Base-by-base conservation (phyloP, 2,888 invertebrate genomes). In the Hipparchia sbordonii region DNA sequence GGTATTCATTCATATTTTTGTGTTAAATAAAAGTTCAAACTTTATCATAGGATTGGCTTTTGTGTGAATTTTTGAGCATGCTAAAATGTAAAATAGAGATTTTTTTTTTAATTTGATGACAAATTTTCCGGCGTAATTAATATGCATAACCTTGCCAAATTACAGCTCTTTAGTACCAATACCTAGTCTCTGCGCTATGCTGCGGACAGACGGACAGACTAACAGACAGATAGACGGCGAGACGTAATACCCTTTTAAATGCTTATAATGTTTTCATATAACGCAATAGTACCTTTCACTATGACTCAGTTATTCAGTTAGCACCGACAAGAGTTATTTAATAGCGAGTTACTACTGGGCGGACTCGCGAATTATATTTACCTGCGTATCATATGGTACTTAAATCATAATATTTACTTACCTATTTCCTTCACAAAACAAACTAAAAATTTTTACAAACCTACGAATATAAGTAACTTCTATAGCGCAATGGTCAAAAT, bases 301-400 rank as follows among this genome's bases (percentile, higher is more conserved):
- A 48, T 67, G 67, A 67, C 48, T 67, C 67, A 67, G 67, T 67
- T 67, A 67, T 23, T 67, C 67, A 67, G 67, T 67, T 67, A 59
- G 59, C 59, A 48, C 46, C 33, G 48, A 48, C 59, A 48, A 48
- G 67, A 46, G 45, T 54, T 54, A 54, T 67, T 67, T 46, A 67
- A 59, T 33, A 13, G 46, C 13, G 57, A 67, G 67, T 67, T 67
- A 59, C 48, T 59, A 59, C 59, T 59, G 67, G 67, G 67, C 67
- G 67, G 59, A 48, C 59, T 45, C 48, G 67, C 48, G 59, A 23
- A 48, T 67, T 23, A 23, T 23, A 23, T 23, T 23, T 23, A 23
- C 23, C 23, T 23, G 1, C 23, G 46, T n/a, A 46, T 13, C 13
- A 10, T 56, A 56, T 13, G 7, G n/a, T 56, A 56, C n/a, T 2